Conservation (phyloP, 2,888 invertebrate genomes). For the Scotopteryx bipunctaria region DNA sequence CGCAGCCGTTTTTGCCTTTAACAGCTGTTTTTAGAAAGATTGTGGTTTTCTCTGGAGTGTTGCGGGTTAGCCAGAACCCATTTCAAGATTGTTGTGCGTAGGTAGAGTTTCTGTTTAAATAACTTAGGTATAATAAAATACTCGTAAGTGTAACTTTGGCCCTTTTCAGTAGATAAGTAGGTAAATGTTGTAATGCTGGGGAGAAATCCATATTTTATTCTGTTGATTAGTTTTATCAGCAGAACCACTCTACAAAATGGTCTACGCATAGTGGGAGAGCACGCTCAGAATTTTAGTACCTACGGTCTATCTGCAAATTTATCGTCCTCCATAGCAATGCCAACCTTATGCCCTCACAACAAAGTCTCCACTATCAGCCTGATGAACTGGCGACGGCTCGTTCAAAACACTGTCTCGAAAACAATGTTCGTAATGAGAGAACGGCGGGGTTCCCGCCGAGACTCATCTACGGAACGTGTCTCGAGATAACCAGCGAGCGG, state of each 20-base stretch:
- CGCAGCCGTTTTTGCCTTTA: slow-evolving; percentile 29
- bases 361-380: slow-evolving; percentile 39
- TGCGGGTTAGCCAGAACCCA: neutral
- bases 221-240: slow-evolving; percentile 18
- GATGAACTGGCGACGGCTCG: slow-evolving; percentile 42
- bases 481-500: slow-evolving; percentile 44
- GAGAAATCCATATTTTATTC: slow-evolving; percentile 3
- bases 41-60: neutral
- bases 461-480: slow-evolving; percentile 59
- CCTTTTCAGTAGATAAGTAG: neutral
- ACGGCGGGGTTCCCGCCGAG: slow-evolving; percentile 59
- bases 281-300: slow-evolving; percentile 39
- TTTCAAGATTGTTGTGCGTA: neutral
- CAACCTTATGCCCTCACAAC: slow-evolving; percentile 36
- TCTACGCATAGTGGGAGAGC: slow-evolving; percentile 24
- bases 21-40: slow-evolving; percentile 35
- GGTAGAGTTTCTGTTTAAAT: neutral
- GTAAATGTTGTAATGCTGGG: slow-evolving; percentile 6
- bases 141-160: neutral
- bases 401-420: slow-evolving; percentile 59
- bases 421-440: slow-evolving; percentile 62
- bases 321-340: slow-evolving; percentile 39
- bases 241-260: slow-evolving; percentile 12
- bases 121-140: no score
- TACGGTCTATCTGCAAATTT: slow-evolving; percentile 43